phyloP scores from a whole-genome alignment of 1,140 invertebrate genomes.

The Monochamus saltuarius region DNA sequence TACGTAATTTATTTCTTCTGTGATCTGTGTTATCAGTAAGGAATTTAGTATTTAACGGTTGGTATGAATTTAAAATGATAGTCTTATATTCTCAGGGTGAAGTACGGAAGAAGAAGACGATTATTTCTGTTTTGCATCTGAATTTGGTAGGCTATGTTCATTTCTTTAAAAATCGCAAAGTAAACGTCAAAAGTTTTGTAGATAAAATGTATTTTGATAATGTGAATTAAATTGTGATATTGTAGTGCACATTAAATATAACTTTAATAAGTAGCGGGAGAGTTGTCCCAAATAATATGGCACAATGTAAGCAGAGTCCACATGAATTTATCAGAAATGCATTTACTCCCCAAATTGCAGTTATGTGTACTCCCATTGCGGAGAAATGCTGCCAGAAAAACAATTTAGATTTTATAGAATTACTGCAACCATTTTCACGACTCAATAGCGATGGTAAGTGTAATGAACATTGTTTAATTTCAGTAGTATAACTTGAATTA shows the following conservation, averaged over 20 bases:
- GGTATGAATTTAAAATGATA: no score
- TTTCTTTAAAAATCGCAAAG: no score
- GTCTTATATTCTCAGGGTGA: no score
- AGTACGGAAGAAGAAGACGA: no score
- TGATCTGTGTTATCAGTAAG: no score
- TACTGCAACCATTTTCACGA: constrained; percentile 87
- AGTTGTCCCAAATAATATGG: constrained; percentile 52
- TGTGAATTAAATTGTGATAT: not conserved
- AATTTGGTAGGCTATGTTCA: no score
- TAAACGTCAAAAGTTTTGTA: no score
- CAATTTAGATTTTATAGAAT: constrained; percentile 85
- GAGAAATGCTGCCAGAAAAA: constrained; percentile 86
- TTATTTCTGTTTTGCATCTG: no score
- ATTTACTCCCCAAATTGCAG: constrained; percentile 86
- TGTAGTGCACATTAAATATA: constrained; percentile 1
- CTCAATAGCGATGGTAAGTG: constrained; percentile 73
- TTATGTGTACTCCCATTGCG: constrained; percentile 77
- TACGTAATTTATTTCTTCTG: no score
- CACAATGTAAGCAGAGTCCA: constrained; percentile 65
- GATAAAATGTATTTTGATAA: not conserved
- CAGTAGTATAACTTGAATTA: constrained; percentile 1
- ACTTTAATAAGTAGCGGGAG: not conserved
- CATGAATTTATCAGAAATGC: constrained; percentile 86
- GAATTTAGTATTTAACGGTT: no score
- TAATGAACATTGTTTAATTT: constrained; percentile 25